Evolutionary conservation across 2,888 invertebrate genomes (phyloP).

Genomic region (Myathropa florea): DNA sequence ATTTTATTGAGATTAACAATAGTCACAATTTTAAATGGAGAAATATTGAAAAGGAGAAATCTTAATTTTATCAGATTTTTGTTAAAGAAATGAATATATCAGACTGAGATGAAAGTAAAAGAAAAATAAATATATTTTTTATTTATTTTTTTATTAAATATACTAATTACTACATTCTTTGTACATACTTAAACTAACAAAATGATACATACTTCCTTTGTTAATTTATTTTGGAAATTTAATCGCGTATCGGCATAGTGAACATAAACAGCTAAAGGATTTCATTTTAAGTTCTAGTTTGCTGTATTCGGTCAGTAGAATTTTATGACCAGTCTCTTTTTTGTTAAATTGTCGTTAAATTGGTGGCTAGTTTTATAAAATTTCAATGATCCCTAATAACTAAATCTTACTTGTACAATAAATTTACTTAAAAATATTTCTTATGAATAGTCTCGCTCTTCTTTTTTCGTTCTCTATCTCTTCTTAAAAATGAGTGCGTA

Average conservation of each 20-base stretch:
- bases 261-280: not conserved
- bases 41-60: no score
- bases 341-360: not conserved
- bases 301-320: not conserved
- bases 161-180: not conserved
- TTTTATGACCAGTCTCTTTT: not conserved
- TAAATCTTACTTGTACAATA: conserved; percentile 48
- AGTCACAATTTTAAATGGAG: no score
- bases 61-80: no score
- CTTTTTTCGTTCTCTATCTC: conserved; percentile 4
- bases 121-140: not conserved
- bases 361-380: not conserved
- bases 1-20: no score
- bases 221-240: not conserved
- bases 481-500: conserved; percentile 4
- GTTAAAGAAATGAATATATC: no score
- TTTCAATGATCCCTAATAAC: conserved; percentile 9
- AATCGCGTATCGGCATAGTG: not conserved
- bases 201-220: not conserved
- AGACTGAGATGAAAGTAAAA: no score
- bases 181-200: not conserved
- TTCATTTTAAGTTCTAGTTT: not conserved
- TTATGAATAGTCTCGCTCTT: conserved; percentile 34
- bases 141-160: not conserved
- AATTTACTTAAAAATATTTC: conserved; percentile 36